Conservation (phyloP, 92 coral and sea anemone genomes). For the Phenganax stokvisi region DNA sequence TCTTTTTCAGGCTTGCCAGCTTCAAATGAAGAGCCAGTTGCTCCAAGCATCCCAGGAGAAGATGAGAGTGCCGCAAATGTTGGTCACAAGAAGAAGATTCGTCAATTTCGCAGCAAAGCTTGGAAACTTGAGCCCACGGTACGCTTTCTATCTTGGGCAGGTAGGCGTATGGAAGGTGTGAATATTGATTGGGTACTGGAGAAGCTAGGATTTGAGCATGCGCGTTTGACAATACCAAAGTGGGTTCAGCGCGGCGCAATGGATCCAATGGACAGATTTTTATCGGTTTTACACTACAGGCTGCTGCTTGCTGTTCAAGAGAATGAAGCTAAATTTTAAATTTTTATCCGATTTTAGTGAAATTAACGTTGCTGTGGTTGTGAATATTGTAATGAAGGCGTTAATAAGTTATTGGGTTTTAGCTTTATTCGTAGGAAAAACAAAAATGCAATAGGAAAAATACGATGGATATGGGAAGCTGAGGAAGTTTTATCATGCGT, state of each 20-base stretch:
- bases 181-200: slow-evolving; percentile 98
- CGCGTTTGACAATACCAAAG: slow-evolving; percentile 92
- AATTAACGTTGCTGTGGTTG: too few species aligned
- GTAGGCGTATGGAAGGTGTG: slow-evolving; percentile 91
- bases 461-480: too few species aligned
- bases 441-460: too few species aligned
- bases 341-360: background rate
- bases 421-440: too few species aligned
- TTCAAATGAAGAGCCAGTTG: slow-evolving; percentile 57
- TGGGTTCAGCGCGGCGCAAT: slow-evolving; percentile 99
- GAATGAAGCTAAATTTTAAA: slow-evolving; percentile 29
- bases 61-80: slow-evolving; percentile 66
- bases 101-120: slow-evolving; percentile 93
- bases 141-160: slow-evolving; percentile 97
- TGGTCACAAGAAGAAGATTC: slow-evolving; percentile 72
- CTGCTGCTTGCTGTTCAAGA: slow-evolving; percentile 86
- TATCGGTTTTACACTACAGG: slow-evolving; percentile 79
- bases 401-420: too few species aligned
- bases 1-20: slow-evolving; percentile 58
- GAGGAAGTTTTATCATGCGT: too few species aligned
- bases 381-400: too few species aligned
- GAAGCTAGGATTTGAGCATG: slow-evolving; percentile 93
- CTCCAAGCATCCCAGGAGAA: slow-evolving; percentile 57
- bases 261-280: slow-evolving; percentile 95
- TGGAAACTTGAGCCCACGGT: slow-evolving; percentile 98